Conservation (phyloP, 1,140 invertebrate species). For the Lucilia cuprina region DNA sequence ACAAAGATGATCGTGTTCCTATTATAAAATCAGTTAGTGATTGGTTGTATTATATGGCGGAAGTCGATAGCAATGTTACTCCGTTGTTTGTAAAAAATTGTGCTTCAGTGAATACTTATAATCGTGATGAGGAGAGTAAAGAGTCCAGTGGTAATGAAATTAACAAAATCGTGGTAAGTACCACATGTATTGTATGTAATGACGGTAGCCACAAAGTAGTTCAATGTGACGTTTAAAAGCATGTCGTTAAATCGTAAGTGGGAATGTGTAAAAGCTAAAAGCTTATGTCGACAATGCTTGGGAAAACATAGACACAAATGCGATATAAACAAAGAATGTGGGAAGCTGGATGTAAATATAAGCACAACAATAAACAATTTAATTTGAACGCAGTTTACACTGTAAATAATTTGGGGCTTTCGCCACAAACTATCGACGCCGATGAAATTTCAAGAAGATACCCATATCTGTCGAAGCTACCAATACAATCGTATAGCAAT, state of each 20-base stretch:
- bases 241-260: neutral
- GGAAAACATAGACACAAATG: constrained; percentile 3
- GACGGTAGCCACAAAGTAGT: neutral
- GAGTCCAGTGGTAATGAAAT: too few species aligned
- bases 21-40: constrained; percentile 10
- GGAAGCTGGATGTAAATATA: neutral
- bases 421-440: neutral
- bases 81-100: neutral
- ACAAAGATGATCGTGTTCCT: neutral
- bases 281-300: constrained; percentile 20
- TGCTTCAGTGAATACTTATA: constrained; percentile 15
- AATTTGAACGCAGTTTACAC: neutral
- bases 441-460: neutral
- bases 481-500: neutral
- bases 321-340: constrained; percentile 15
- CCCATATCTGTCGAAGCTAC: neutral
- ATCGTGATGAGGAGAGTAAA: neutral
- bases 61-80: neutral
- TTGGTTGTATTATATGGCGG: neutral
- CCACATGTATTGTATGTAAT: constrained; percentile 17
- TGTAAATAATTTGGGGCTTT: neutral
- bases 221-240: neutral
- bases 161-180: neutral
- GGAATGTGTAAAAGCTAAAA: constrained; percentile 10
- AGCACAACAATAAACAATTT: too few species aligned